Evolutionary conservation across 1,140 invertebrate species (phyloP).

Genomic region (Heliconius himera): DNA sequence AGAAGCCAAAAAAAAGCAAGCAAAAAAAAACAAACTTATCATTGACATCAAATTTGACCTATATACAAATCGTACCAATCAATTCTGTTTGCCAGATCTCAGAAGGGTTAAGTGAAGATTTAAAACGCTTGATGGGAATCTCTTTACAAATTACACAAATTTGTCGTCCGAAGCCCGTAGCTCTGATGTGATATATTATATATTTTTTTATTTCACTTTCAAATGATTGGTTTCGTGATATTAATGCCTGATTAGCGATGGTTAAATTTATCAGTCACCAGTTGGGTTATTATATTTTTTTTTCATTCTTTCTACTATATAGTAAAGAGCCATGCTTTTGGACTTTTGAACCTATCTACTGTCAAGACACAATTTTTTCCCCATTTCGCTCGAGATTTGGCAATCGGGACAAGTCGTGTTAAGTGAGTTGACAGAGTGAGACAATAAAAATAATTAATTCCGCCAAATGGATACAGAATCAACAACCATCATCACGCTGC

Average conservation of each 20-base stretch:
- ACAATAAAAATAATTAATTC: too few relatives aligned
- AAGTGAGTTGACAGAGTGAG: too few relatives aligned
- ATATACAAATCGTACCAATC: not conserved
- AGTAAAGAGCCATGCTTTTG: too few relatives aligned
- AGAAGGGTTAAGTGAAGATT: conserved; percentile 23
- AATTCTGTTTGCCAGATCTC: conserved; percentile 4
- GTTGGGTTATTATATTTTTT: not conserved
- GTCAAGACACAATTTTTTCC: too few relatives aligned
- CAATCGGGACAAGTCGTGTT: too few relatives aligned
- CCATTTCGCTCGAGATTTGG: too few relatives aligned
- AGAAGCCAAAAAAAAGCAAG: too few relatives aligned
- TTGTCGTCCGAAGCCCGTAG: conserved; percentile 36
- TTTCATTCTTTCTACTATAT: too few relatives aligned
- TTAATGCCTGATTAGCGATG: not conserved
- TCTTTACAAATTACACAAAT: conserved; percentile 41
- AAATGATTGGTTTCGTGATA: conserved; percentile 23
- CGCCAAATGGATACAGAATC: too few relatives aligned
- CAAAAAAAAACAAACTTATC: not conserved
- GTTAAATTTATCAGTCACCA: not conserved
- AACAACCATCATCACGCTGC: too few relatives aligned
- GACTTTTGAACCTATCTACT: too few relatives aligned
- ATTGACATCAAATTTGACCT: not conserved
- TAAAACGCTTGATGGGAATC: conserved; percentile 31
- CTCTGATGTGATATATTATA: conserved; percentile 25
- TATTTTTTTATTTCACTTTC: conserved; percentile 26